These are phyloP conservation scores for Allygus modestus DNA, from an alignment of 2,888 invertebrate species.

Conservation along the genomic window DNA sequence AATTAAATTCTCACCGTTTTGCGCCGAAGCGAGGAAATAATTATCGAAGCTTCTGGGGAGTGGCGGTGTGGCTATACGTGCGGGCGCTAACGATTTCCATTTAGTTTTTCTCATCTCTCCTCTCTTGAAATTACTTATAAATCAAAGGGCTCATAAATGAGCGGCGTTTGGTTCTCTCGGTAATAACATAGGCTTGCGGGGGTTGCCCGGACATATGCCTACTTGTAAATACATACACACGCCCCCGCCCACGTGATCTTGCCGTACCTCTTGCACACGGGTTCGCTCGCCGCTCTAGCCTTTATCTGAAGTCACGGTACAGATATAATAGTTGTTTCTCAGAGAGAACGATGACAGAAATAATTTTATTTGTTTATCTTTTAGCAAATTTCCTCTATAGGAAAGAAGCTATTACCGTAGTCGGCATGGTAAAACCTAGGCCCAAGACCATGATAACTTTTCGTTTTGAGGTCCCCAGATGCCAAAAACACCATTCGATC, in stretches of 20 bases:
- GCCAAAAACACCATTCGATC: too few relatives aligned
- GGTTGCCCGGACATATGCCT: neutral
- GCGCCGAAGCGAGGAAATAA: conserved; percentile 7
- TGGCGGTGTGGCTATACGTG: too few relatives aligned
- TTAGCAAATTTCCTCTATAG: too few relatives aligned
- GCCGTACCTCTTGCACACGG: neutral
- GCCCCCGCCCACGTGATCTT: neutral
- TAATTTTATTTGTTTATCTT: too few relatives aligned
- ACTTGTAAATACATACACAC: neutral
- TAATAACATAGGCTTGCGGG: neutral
- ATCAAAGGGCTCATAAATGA: conserved; percentile 13
- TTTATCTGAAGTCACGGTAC: too few relatives aligned
- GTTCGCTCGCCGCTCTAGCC: too few relatives aligned
- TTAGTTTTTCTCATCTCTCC: neutral
- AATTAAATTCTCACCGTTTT: conserved; percentile 12
- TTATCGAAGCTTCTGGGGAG: neutral
- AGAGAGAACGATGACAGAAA: too few relatives aligned
- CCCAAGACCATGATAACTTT: too few relatives aligned
- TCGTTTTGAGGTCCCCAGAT: too few relatives aligned
- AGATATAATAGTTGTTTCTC: too few relatives aligned
- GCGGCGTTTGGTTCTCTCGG: neutral
- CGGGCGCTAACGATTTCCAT: conserved; percentile 32
- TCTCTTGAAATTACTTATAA: conserved; percentile 17
- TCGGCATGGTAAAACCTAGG: too few relatives aligned
- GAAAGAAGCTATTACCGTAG: too few relatives aligned